These are phyloP conservation scores for Sebastes trivittatus DNA, from an alignment of 2,797 vertebrate species.

Conservation along the genomic window DNA sequence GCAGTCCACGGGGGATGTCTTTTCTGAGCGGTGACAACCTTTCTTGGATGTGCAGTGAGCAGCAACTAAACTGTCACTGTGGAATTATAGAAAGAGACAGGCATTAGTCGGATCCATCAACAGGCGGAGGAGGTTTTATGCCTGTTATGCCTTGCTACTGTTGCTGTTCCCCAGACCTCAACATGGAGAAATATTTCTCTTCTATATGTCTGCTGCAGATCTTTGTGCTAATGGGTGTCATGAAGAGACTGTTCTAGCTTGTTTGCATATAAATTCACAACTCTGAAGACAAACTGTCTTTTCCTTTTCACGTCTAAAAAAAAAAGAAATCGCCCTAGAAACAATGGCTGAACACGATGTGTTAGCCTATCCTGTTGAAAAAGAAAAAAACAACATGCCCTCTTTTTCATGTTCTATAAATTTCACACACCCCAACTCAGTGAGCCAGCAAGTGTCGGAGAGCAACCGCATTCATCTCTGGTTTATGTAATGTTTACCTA, in stretches of 20 bases:
- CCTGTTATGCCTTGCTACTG: conserved; percentile 15
- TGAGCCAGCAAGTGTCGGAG: conserved; percentile 54
- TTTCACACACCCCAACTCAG: conserved; percentile 44
- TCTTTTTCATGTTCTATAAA: conserved; percentile 65
- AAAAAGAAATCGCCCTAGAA: conserved; percentile 13
- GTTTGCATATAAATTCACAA: background rate
- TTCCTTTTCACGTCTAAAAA: conserved; percentile 2
- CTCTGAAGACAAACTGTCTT: background rate
- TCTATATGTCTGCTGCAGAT: background rate
- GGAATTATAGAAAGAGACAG: conserved; percentile 67
- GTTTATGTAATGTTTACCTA: conserved; percentile 73
- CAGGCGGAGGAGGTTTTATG: conserved; percentile 30
- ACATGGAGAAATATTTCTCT: conserved; percentile 7
- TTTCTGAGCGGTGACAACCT: conserved; percentile 71
- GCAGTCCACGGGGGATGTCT: conserved; percentile 59
- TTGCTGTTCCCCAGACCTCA: background rate
- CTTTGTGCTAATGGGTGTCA: background rate
- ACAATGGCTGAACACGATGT: conserved; percentile 24
- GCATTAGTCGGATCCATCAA: conserved; percentile 67
- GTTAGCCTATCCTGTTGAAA: background rate
- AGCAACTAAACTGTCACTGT: conserved; percentile 68
- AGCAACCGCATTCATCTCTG: conserved; percentile 56
- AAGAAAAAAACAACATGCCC: conserved; percentile 3
- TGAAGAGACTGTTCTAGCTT: background rate
- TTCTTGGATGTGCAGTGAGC: conserved; percentile 59